Evolutionary conservation across 2,113 vertebrate species (phyloP), one percentile per base, ranked within the genome.

Genomic region (Lepidothrix coronata): DNA sequence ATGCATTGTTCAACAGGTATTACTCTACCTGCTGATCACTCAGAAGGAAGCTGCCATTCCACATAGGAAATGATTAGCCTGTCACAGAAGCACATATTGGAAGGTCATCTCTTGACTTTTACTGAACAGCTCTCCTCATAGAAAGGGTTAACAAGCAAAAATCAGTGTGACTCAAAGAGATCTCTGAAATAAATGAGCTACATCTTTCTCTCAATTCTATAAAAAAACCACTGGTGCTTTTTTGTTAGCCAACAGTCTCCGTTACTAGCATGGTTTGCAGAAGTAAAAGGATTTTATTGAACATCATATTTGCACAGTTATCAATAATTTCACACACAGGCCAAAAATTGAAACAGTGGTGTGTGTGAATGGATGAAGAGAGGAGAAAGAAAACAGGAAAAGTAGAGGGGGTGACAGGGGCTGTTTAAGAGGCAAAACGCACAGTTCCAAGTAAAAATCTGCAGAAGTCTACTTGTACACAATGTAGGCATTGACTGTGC

Each of bases 61-160:
- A 11, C 65, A 49, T 15, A 63, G 58, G 39, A 83, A 90, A 90
- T 90, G 7, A 87, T 87, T 65, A 92, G 27, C 43, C 23, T 55
- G 43, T n/a, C 48, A 58, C 24, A 84, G 72, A 77, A 94, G 49
- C n/a, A 61, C 21, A 25, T 62, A 49, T 15, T 78, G 80, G 79
- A 92, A 95, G 76, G 79, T 91, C 83, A 55, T 63, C 66, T 85
- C 70, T 76, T 94, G 88, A 81, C 51, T 89, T 92, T 43, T 43
- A 41, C 55, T 57, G 52, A 94, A 81, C 17, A 84, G 24, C 30
- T 85, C 52, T 80, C 48, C 85, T 77, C 46, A 71, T 61, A 88
- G 39, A 95, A 95, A 94, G 95, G 68, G 95, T 88, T 95, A 95
- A 95, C 48, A 92, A 91, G 58, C 30, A 65, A 94, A 94, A 95